Base-by-base conservation (phyloP, 2,113 vertebrate species). In the Myrmecophaga tridactyla region DNA sequence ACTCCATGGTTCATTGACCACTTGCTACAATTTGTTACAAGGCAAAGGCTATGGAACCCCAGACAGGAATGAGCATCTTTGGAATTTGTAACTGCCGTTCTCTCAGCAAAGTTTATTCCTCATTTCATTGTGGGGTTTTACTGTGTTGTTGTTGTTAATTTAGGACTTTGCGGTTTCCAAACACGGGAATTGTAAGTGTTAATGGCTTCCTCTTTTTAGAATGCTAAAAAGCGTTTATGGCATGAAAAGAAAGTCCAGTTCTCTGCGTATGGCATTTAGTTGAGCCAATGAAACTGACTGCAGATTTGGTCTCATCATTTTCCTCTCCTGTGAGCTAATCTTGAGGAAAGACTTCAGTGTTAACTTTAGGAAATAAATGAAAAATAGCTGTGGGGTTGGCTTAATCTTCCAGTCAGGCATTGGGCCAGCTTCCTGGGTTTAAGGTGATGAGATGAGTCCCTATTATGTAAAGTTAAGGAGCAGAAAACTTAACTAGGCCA, bases 291-390 rank as follows among this genome's bases (percentile, higher is more conserved):
- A 65, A 82, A 81, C 39, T 69, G 72, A 88, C 43, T 34, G 34
- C 56, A 70, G 63, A 46, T 76, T 60, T 72, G 31, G 25, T 62
- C 15, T 86, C 14, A 43, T 48, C 63, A 20, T 62, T 90, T 43
- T 62, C 60, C 80, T 90, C 92, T 81, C n/a, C 70, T 77, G n/a
- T 39, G 80, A 95, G 23, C 81, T 87, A 65, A 89, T 85, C 69
- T 69, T 29, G 18, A 94, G 60, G 29, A 72, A 87, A 89, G 62
- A 69, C 20, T 67, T 56, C 17, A 41, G n/a, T 65, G 23, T 67
- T 86, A 46, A 6, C 20, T 80, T 89, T 76, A 51, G 34, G 13
- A 41, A 86, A 43, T 63, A 76, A 92, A 62, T 72, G 58, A 76
- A 78, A 82, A 76, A 51, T 75, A 88, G 39, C 65, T 21, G 7